Conservation (phyloP, 2,113 vertebrate genomes). For the Centropus unirufus region DNA sequence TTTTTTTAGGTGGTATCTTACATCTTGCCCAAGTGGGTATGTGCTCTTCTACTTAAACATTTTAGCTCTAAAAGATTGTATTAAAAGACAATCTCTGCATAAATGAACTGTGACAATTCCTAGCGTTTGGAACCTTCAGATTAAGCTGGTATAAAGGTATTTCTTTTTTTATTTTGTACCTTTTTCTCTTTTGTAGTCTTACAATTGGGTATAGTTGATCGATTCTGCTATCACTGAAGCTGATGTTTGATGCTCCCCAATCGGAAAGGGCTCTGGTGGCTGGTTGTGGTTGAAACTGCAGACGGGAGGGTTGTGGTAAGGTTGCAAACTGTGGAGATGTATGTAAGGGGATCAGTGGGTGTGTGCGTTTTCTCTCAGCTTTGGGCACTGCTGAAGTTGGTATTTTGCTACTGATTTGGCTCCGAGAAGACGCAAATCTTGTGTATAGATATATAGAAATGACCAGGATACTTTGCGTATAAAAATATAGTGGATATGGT, state of each 20-base stretch:
- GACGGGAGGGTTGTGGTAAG: constrained; percentile 65
- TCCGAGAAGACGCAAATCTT: background rate
- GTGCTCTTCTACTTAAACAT: background rate
- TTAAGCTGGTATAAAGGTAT: background rate
- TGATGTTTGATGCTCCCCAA: constrained; percentile 66
- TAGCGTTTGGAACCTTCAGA: background rate
- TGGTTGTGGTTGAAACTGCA: constrained; percentile 77
- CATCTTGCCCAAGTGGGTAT: background rate
- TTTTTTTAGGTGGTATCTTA: background rate
- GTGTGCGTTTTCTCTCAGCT: constrained; percentile 44
- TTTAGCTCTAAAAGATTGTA: background rate
- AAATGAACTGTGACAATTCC: background rate
- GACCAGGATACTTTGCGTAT: background rate
- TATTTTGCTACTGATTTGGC: constrained; percentile 12
- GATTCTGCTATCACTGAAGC: constrained; percentile 76
- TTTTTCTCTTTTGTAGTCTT: background rate
- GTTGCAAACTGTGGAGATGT: constrained; percentile 64
- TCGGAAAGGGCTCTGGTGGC: constrained; percentile 70
- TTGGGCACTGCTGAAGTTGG: background rate
- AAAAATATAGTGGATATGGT: background rate
- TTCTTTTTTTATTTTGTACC: background rate
- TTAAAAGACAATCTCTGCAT: background rate
- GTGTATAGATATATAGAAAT: background rate
- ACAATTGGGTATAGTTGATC: constrained; percentile 43
- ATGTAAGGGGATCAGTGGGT: constrained; percentile 70